Evolutionary conservation across 2,888 invertebrate genomes (phyloP).

Genomic region (Scaptomyza polygonia): DNA sequence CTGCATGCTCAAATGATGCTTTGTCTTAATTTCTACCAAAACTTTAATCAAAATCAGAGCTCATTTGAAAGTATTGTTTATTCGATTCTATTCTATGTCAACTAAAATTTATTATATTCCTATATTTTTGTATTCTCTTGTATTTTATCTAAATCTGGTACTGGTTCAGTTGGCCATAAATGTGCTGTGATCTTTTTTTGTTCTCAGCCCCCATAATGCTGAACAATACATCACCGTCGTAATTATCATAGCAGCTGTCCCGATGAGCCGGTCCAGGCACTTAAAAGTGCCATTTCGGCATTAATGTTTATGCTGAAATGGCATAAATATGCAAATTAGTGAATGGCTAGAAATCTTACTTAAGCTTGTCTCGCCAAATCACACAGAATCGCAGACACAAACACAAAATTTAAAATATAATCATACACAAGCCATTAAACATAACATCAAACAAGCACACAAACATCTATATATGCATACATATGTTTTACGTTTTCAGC

Average conservation of each 20-base stretch:
- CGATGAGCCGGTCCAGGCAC: slow-evolving; percentile 70
- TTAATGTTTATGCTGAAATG: slow-evolving; percentile 73
- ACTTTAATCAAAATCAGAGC: slow-evolving; percentile 36
- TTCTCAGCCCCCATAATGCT: slow-evolving; percentile 16
- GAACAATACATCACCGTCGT: slow-evolving; percentile 61
- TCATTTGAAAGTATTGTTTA: slow-evolving; percentile 41
- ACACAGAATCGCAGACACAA: background rate
- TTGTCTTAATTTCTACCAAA: slow-evolving; percentile 49
- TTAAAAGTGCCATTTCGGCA: slow-evolving; percentile 77
- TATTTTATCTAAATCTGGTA: slow-evolving; percentile 16
- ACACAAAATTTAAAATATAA: slow-evolving; percentile 18
- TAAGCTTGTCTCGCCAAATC: slow-evolving; percentile 45
- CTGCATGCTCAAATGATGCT: slow-evolving; percentile 64
- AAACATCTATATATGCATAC: slow-evolving; percentile 38
- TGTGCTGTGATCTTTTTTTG: slow-evolving; percentile 14
- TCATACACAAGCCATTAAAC: slow-evolving; percentile 61
- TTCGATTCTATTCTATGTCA: slow-evolving; percentile 24
- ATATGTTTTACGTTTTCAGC: slow-evolving; percentile 54
- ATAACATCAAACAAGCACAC: slow-evolving; percentile 50
- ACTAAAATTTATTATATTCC: background rate
- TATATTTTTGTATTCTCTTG: slow-evolving; percentile 2
- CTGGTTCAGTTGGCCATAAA: slow-evolving; percentile 56
- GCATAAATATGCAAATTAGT: slow-evolving; percentile 79
- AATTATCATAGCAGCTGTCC: slow-evolving; percentile 51
- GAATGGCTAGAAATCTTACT: slow-evolving; percentile 73